Evolutionary conservation across 1,140 invertebrate genomes (phyloP).

Genomic region (Ips typographus): DNA sequence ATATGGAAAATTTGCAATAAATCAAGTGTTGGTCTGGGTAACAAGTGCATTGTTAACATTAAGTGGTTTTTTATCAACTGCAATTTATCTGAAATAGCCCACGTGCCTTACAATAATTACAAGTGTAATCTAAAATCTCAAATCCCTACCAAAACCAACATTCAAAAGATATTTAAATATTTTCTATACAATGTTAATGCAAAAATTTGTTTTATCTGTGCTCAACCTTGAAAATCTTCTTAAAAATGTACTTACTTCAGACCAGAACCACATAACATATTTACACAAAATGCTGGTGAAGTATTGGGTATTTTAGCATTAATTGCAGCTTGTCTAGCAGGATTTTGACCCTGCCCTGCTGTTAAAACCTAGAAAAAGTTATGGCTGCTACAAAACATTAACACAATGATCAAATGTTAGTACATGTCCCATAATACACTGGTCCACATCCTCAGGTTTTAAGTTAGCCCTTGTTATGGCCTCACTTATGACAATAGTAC

Average conservation of each 20-base stretch:
- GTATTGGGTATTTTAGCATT: constrained; percentile 73
- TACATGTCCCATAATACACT: constrained; percentile 88
- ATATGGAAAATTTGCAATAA: no score
- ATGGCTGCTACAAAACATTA: background rate
- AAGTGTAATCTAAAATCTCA: no score
- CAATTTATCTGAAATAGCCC: no score
- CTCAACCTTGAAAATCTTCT: background rate
- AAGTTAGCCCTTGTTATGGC: constrained; percentile 65
- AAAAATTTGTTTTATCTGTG: no score
- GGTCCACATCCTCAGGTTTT: constrained; percentile 66
- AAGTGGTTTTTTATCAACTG: no score
- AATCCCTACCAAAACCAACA: no score
- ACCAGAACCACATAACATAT: constrained; percentile 87
- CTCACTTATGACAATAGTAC: constrained; percentile 74
- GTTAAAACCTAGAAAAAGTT: constrained; percentile 60
- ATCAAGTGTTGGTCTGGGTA: no score
- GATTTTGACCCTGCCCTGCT: constrained; percentile 82
- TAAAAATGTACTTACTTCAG: constrained; percentile 61
- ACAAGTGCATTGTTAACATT: no score
- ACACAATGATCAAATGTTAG: constrained; percentile 17
- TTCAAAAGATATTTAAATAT: no score
- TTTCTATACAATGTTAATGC: no score
- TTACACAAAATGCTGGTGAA: constrained; percentile 75
- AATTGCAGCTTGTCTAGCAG: constrained; percentile 78
- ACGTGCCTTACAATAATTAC: no score